These are phyloP conservation scores for Eupeodes luniger DNA, from an alignment of 2,888 invertebrate genomes.

Conservation along the genomic window DNA sequence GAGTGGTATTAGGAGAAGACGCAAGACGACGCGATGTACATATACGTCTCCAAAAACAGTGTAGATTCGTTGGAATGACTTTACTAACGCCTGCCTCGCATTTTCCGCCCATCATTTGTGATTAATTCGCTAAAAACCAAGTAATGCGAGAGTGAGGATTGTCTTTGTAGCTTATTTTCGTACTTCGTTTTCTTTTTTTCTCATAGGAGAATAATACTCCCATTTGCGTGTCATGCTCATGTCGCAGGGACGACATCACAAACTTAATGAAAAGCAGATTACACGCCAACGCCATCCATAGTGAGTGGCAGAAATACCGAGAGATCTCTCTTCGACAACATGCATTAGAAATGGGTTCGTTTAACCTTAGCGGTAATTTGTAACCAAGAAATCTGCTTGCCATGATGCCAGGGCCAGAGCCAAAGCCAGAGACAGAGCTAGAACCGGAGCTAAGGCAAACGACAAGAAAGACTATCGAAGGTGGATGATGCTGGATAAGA, in stretches of 20 bases:
- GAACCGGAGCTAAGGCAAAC: no score
- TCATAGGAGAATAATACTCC: constrained; percentile 23
- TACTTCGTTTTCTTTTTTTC: not conserved
- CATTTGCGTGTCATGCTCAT: constrained; percentile 12
- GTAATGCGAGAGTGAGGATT: not conserved
- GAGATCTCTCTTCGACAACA: constrained; percentile 56
- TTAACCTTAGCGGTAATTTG: constrained; percentile 68
- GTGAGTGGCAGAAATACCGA: constrained; percentile 39
- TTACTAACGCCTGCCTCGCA: not conserved
- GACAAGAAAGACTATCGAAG: no score
- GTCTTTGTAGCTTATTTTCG: constrained; percentile 25
- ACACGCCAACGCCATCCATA: constrained; percentile 24
- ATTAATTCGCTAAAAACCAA: constrained; percentile 56
- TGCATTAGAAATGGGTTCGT: constrained; percentile 63
- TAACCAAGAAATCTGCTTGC: constrained; percentile 47
- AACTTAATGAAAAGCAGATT: constrained; percentile 67
- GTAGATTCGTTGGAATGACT: not conserved
- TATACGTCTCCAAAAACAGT: not conserved
- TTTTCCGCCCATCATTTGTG: constrained; percentile 35
- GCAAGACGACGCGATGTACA: not conserved
- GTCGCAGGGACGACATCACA: constrained; percentile 48
- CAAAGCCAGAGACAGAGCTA: no score
- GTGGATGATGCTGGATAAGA: not conserved
- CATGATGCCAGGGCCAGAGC: not conserved
- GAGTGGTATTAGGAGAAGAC: not conserved